Base-by-base conservation (phyloP, 1,140 invertebrate species). In the Drosophila nasuta region DNA sequence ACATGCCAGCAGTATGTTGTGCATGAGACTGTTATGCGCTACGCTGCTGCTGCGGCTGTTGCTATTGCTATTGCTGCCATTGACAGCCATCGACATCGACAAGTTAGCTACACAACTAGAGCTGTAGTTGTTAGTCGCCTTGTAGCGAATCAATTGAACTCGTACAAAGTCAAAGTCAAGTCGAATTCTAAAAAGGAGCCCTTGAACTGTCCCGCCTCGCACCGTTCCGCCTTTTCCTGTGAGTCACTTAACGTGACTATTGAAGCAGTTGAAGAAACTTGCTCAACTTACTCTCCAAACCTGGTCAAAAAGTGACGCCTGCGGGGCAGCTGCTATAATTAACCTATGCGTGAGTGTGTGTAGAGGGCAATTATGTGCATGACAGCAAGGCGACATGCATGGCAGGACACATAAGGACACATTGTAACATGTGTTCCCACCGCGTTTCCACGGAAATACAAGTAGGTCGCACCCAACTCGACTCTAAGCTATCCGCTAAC, bases 211-310 rank as follows among this genome's bases (percentile, higher is more conserved):
- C 11, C 35, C 59, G 41, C n/a, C n/a, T 38, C 35, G 20, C 0
- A 25, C 3, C 20, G 20, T 25, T 25, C 20, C 20, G 20, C 35
- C 35, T 33, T 10, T 3, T 38, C 6, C 35, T 10, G 35, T 10
- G 35, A 38, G 35, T 38, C 69, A 69, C 57, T 75, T 75, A 75
- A 63, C 66, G 72, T 64, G 72, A 41, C 58, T 43, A 43, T 6
- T 70, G 67, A 69, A 63, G 66, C 72, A 62, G 57, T 54, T 35
- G 7, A 8, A 13, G 25, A n/a, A 51, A 69, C 20, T 15, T 17
- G 5, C 15, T 7, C 25, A 68, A 56, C 30, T 35, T 33, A 8
- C 20, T 52, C 10, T 8, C 25, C 10, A 52, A 52, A 11, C 10
- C 10, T 56, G 30, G 52, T 56, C 52, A 48, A 48, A 43, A 8